These are phyloP conservation scores for Eristalis tenax DNA, from an alignment of 2,888 invertebrate genomes.

Conservation along the genomic window DNA sequence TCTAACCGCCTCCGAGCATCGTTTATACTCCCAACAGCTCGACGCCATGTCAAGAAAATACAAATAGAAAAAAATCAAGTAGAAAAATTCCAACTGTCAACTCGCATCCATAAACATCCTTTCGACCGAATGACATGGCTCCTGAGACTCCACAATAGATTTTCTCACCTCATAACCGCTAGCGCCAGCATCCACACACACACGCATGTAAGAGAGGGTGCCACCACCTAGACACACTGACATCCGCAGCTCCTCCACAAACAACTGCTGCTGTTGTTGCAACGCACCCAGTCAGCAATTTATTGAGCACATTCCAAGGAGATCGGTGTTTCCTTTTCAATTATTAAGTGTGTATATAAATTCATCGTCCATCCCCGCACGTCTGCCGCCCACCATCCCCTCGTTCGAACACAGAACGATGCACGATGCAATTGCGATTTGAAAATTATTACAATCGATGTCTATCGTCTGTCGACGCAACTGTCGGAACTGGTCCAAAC, in stretches of 20 bases:
- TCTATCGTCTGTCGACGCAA: slow-evolving; percentile 72
- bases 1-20: not conserved
- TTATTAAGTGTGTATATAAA: slow-evolving; percentile 77
- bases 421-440: slow-evolving; percentile 46
- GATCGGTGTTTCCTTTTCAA: slow-evolving; percentile 79
- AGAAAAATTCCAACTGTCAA: slow-evolving; percentile 49
- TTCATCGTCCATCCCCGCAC: slow-evolving; percentile 49
- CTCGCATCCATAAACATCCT: slow-evolving; percentile 61
- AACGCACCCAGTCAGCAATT: slow-evolving; percentile 35
- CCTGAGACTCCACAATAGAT: slow-evolving; percentile 44
- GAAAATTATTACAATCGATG: slow-evolving; percentile 72
- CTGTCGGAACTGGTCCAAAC: slow-evolving; percentile 59
- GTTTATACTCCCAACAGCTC: not conserved
- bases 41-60: slow-evolving; percentile 10
- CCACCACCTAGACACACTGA: slow-evolving; percentile 11
- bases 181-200: slow-evolving; percentile 45
- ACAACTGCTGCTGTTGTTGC: not conserved
- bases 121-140: slow-evolving; percentile 58
- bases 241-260: slow-evolving; percentile 19
- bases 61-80: not conserved
- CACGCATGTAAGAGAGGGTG: not conserved
- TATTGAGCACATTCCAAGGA: slow-evolving; percentile 62
- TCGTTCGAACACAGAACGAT: not conserved
- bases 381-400: too few species aligned
- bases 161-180: slow-evolving; percentile 69